Evolutionary conservation across 2,797 vertebrate species (phyloP), one percentile per base, ranked within the genome.

Genomic region (Rhincodon typus): DNA sequence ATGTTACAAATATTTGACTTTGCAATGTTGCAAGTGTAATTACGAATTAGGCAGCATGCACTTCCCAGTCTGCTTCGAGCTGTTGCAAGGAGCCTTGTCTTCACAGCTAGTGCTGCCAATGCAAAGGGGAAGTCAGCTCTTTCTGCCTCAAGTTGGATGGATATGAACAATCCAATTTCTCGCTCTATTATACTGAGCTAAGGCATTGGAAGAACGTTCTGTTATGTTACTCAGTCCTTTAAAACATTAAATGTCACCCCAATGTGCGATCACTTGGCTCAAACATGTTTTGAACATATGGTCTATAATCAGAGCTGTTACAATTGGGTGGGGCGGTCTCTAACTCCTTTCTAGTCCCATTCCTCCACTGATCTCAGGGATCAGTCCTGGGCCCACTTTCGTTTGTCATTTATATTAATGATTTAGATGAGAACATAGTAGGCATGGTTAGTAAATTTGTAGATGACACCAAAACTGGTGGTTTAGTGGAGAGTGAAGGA

Each of bases 1-100:
- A 96, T 96, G 96, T 97, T 96, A 95, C 96, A 97, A 97, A 97
- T 97, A 97, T 97, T 97, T 97, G 97, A 97, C 96, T 97, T 96
- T 97, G 96, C 96, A 96, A 96, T 79, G 87, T 95, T 96, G 96
- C 94, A 96, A 96, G 95, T 96, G 96, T 96, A 97, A 97, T 97
- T 97, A 96, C 96, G 95, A 96, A 94, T 88, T 96, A 96, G 96
- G 96, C 96, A 96, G 96, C 95, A 95, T 90, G 96, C 90, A 96
- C 96, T 96, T 86, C 38, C 46, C 94, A 50, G 13, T 96, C 79
- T 88, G 96, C 46, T 95, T 21, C 5, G 30, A 95, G 70, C 94
- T 95, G 46, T 46, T 77, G 70, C 6, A 2, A 67, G 4, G n/a
- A n/a, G 62, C 19, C 15, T n/a, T 1, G 57, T 66, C 57, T 38